Evolutionary conservation across 1,140 invertebrate species (phyloP).

Genomic region (Brachystomella parvula): DNA sequence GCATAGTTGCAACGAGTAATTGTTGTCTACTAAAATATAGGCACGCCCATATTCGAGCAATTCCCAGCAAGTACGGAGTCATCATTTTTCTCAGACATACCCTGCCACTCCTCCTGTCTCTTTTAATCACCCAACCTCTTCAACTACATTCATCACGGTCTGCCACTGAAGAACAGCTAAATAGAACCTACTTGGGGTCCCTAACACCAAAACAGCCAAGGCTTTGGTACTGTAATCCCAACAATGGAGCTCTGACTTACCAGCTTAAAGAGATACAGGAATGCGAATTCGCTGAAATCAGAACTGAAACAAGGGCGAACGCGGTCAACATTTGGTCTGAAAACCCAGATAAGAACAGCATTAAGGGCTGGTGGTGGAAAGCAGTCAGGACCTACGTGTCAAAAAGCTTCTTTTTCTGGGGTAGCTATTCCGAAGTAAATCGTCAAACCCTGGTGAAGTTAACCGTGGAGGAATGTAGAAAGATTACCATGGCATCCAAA

Average conservation of each 20-base stretch:
- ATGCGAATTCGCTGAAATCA: background rate
- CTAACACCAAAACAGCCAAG: background rate
- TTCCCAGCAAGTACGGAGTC: too few species aligned
- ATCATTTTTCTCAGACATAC: too few species aligned
- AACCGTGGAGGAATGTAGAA: background rate
- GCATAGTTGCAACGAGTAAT: too few species aligned
- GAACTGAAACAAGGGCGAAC: background rate
- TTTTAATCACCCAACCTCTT: too few species aligned
- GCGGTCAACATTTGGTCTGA: background rate
- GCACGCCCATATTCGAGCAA: too few species aligned
- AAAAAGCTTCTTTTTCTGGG: background rate
- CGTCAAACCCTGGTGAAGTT: background rate
- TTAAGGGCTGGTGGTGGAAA: background rate
- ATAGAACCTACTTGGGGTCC: background rate
- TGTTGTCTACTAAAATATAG: too few species aligned
- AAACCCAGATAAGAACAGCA: background rate
- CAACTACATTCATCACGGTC: too few species aligned
- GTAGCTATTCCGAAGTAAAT: background rate
- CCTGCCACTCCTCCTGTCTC: too few species aligned
- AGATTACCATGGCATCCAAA: background rate
- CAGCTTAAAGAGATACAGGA: background rate
- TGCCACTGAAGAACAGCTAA: background rate
- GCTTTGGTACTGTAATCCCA: background rate
- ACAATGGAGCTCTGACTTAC: background rate
- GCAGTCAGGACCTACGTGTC: background rate